phyloP scores from a whole-genome alignment of 2,113 vertebrate species.

The Penelope pileata region DNA sequence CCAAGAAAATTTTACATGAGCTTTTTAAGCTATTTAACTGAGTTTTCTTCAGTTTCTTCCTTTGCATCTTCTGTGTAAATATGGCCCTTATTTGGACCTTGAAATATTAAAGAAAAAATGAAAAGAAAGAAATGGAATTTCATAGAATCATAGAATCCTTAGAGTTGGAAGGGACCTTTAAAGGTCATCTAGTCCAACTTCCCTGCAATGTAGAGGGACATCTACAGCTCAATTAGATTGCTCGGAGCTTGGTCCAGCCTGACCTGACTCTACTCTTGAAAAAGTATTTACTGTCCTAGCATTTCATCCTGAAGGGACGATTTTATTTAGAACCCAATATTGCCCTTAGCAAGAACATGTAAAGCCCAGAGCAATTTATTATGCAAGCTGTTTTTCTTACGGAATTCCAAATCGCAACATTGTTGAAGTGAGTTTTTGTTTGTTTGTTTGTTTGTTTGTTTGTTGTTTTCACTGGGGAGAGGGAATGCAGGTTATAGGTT shows the following conservation, averaged over 20 bases:
- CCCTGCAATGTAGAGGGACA: too few relatives aligned
- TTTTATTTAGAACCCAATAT: slow-evolving; percentile 7
- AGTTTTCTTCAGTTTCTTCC: neutral
- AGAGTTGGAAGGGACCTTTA: too few relatives aligned
- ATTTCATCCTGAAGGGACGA: neutral
- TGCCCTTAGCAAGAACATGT: neutral
- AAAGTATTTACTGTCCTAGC: neutral
- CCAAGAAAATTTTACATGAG: neutral
- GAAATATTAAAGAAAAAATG: neutral
- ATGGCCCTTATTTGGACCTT: neutral
- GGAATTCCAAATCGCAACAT: neutral
- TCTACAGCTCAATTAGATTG: too few relatives aligned
- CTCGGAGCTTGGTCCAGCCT: too few relatives aligned
- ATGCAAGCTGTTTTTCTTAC: slow-evolving; percentile 13
- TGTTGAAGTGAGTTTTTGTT: neutral
- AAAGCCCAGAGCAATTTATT: neutral
- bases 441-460: neutral
- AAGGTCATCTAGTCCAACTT: too few relatives aligned
- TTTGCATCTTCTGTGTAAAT: neutral
- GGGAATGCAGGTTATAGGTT: neutral
- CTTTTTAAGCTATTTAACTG: neutral
- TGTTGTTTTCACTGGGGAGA: neutral
- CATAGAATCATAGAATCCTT: too few relatives aligned
- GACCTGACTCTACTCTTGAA: neutral
- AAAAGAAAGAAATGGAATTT: neutral